Conservation (phyloP, 2,797 vertebrate genomes). For the Sarcoramphus papa region DNA sequence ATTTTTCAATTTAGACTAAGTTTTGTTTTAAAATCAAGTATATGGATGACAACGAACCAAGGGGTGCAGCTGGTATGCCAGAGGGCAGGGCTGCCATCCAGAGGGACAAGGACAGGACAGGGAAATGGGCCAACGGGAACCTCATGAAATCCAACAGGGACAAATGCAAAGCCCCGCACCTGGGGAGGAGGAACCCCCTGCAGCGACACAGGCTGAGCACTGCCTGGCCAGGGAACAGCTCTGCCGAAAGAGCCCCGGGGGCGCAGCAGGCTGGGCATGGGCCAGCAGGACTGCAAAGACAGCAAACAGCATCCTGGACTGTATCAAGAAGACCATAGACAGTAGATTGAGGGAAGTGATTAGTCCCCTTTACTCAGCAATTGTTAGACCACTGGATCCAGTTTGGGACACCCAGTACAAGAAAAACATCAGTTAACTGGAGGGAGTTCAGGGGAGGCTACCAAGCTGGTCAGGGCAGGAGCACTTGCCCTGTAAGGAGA, state of each 20-base stretch:
- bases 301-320: neutral
- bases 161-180: neutral
- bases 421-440: neutral
- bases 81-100: neutral
- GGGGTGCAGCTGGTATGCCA: neutral
- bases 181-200: neutral
- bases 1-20: neutral
- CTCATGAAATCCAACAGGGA: neutral
- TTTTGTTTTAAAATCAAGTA: neutral
- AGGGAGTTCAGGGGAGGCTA: neutral
- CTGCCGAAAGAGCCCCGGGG: neutral
- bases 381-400: neutral
- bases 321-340: neutral
- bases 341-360: neutral
- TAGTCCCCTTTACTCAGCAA: neutral
- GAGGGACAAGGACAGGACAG: neutral
- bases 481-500: neutral
- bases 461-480: neutral
- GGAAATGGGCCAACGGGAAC: fast-evolving
- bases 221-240: neutral
- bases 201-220: neutral
- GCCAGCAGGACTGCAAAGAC: neutral
- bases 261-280: neutral
- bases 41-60: neutral
- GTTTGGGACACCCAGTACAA: neutral